These are phyloP conservation scores for Brachyptera risi DNA, from an alignment of 2,888 invertebrate species.

Conservation along the genomic window DNA sequence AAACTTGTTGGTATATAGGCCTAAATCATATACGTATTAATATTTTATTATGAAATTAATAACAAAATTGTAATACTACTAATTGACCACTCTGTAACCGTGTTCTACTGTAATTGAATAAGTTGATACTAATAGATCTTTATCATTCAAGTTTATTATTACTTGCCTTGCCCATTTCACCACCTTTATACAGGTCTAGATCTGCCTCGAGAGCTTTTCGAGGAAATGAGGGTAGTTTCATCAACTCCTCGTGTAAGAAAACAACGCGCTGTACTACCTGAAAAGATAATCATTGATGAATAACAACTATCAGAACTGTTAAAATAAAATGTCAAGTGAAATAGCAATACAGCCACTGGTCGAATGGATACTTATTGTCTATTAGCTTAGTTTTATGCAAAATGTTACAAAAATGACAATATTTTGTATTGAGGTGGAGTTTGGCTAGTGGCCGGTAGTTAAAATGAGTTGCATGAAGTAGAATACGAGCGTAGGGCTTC, in stretches of 20 bases:
- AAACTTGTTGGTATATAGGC: too few species aligned
- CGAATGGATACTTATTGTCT: too few species aligned
- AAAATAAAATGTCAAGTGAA: slow-evolving; percentile 3
- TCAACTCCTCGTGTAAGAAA: slow-evolving; percentile 96
- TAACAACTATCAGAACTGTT: too few species aligned
- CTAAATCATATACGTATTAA: too few species aligned
- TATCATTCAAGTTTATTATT: not conserved
- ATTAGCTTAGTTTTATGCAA: too few species aligned
- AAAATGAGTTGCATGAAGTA: not conserved
- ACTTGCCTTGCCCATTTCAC: slow-evolving; percentile 76
- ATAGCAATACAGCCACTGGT: too few species aligned
- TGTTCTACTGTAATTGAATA: too few species aligned
- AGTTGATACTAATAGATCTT: not conserved
- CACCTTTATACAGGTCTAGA: slow-evolving; percentile 85
- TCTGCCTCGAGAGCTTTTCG: slow-evolving; percentile 97
- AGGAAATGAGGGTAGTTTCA: slow-evolving; percentile 97
- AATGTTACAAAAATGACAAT: too few species aligned
- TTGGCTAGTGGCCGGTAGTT: too few species aligned
- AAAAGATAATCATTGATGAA: slow-evolving; percentile 28
- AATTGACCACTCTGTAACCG: too few species aligned
- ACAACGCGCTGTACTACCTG: slow-evolving; percentile 95
- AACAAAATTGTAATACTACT: too few species aligned
- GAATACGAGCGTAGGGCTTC: not conserved
- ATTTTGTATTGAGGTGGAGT: too few species aligned
- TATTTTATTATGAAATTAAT: not conserved